phyloP scores from a whole-genome alignment of 2,888 invertebrate species.

The Agonopterix subpropinquella region DNA sequence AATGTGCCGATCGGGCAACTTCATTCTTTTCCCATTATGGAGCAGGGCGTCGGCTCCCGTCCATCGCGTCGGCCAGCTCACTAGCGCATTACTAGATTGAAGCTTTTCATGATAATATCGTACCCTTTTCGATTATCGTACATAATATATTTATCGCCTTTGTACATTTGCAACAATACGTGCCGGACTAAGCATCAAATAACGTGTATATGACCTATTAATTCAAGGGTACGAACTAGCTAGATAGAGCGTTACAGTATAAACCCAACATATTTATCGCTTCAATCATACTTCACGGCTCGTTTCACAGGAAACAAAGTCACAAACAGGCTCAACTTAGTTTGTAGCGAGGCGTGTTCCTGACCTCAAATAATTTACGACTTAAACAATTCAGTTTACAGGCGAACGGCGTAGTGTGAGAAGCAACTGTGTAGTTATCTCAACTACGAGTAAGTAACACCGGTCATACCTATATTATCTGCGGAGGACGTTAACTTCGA shows the following conservation, averaged over 20 bases:
- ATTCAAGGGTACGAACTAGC: neutral
- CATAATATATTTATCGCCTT: neutral
- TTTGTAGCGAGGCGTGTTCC: conserved; percentile 44
- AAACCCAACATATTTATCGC: conserved; percentile 23
- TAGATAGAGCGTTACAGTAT: no score
- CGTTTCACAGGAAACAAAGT: conserved; percentile 44
- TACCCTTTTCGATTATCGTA: neutral
- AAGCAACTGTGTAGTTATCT: conserved; percentile 39
- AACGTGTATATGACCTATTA: no score
- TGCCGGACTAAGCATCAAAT: neutral
- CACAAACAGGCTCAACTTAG: conserved; percentile 49
- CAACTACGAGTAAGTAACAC: conserved; percentile 16
- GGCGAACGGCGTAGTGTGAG: conserved; percentile 31
- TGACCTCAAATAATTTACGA: conserved; percentile 63
- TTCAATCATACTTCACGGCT: conserved; percentile 42
- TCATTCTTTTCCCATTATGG: conserved; percentile 57
- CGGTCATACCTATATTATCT: conserved; percentile 40
- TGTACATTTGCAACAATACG: neutral
- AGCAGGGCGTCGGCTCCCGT: conserved; percentile 17
- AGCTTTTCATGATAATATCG: conserved; percentile 5
- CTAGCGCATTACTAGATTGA: conserved; percentile 21
- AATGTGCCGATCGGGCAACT: conserved; percentile 54
- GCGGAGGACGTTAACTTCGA: conserved; percentile 48
- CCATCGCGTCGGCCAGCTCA: neutral
- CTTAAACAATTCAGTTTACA: conserved; percentile 54